Percentiles rank a stretch among this genome's conserved stretches.
phyloP scores from a whole-genome alignment of 1,140 invertebrate species.

The Drosophila saltans region DNA sequence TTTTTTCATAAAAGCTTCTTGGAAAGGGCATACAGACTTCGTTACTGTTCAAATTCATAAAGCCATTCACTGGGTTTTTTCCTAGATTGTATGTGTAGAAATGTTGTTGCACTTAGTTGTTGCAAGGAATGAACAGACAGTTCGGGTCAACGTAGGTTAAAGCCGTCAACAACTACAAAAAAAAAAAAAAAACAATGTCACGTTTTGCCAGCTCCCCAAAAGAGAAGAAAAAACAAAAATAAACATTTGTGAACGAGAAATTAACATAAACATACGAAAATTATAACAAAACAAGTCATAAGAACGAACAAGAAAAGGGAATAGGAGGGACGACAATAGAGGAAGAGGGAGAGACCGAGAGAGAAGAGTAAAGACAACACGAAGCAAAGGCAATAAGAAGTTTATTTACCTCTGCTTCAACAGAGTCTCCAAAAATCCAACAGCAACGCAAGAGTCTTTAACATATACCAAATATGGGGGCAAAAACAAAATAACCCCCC shows the following conservation, averaged over 20 bases:
- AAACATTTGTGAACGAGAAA: slow-evolving; percentile 23
- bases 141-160: slow-evolving; percentile 56
- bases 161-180: slow-evolving; percentile 38
- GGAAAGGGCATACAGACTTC: not conserved
- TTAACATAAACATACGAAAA: slow-evolving; percentile 48
- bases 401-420: slow-evolving; percentile 36
- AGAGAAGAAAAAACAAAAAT: not conserved
- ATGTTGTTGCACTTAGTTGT: not conserved
- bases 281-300: slow-evolving; percentile 38
- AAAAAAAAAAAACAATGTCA: slow-evolving; percentile 42
- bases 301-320: slow-evolving; percentile 20
- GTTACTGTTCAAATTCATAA: slow-evolving; percentile 21
- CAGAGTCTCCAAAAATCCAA: not conserved
- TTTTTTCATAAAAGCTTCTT: not conserved
- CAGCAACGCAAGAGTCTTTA: not conserved
- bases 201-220: slow-evolving; percentile 33
- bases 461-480: not conserved
- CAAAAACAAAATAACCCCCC: slow-evolving; percentile 4
- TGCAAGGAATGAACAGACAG: slow-evolving; percentile 10
- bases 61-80: not conserved
- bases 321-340: not conserved
- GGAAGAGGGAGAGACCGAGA: not conserved
- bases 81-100: not conserved
- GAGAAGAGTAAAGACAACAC: not conserved
- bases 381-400: slow-evolving; percentile 29